Percentiles rank a stretch among this genome's conserved stretches.
phyloP scores from a whole-genome alignment of 2,113 vertebrate species.

The Xenopus tropicalis region UCB_Xtro_10.0 CM004446.2:63994001-63994500 shows the following conservation, averaged over 20 bases:
- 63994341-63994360: conserved; percentile 10
- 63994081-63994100: no score
- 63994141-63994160: conserved; percentile 55
- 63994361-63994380: conserved; percentile 39
- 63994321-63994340: conserved; percentile 9
- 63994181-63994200: conserved; percentile 12
- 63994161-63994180: not conserved
- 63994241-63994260: conserved; percentile 46
- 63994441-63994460: not conserved
- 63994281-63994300: not conserved
- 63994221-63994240: conserved; percentile 29
- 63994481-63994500: conserved; percentile 3
- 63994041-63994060: no score
- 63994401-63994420: conserved; percentile 7
- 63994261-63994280: conserved; percentile 34
- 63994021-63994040: no score
- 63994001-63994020: no score
- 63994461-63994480: not conserved
- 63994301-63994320: conserved; percentile 26
- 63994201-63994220: conserved; percentile 48
- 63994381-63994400: conserved; percentile 46
- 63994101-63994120: conserved; percentile 44
- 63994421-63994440: not conserved
- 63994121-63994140: conserved; percentile 72
- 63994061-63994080: no score